These are phyloP conservation scores for Thera britannica DNA, from an alignment of 2,888 invertebrate species.

Conservation along the genomic window DNA sequence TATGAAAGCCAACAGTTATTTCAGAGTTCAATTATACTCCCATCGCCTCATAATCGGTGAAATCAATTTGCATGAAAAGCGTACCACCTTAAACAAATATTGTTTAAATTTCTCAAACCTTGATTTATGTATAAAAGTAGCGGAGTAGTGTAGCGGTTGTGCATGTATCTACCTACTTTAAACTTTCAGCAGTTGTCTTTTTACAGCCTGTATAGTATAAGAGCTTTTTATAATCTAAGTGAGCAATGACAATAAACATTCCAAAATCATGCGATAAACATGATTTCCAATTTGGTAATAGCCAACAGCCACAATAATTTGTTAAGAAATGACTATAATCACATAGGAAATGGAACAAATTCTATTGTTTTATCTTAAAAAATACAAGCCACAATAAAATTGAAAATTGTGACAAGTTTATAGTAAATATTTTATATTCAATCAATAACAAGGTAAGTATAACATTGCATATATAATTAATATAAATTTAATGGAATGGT, in stretches of 20 bases:
- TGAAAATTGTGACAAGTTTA: conserved; percentile 15
- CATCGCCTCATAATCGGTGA: no score
- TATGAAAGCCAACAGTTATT: no score
- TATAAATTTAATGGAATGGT: conserved; percentile 65
- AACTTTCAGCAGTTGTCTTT: background rate
- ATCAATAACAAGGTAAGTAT: conserved; percentile 44
- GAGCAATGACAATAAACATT: conserved; percentile 24
- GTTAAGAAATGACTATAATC: conserved; percentile 1
- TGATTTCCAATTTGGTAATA: conserved; percentile 15
- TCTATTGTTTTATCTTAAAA: conserved; percentile 1
- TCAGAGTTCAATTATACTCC: no score
- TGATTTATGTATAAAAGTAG: no score
- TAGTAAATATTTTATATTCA: conserved; percentile 47
- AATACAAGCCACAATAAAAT: conserved; percentile 17
- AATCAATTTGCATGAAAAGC: no score
- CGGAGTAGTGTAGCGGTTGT: background rate
- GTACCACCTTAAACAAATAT: no score
- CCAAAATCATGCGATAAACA: conserved; percentile 10
- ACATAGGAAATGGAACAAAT: conserved; percentile 1
- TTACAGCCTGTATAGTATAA: conserved; percentile 2
- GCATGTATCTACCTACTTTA: background rate
- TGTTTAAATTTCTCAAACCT: no score
- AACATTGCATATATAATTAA: conserved; percentile 41
- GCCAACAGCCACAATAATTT: background rate
- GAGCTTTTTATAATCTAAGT: conserved; percentile 9